Conservation (phyloP, 2,888 invertebrate genomes). For the Drosophila pullipes region DNA sequence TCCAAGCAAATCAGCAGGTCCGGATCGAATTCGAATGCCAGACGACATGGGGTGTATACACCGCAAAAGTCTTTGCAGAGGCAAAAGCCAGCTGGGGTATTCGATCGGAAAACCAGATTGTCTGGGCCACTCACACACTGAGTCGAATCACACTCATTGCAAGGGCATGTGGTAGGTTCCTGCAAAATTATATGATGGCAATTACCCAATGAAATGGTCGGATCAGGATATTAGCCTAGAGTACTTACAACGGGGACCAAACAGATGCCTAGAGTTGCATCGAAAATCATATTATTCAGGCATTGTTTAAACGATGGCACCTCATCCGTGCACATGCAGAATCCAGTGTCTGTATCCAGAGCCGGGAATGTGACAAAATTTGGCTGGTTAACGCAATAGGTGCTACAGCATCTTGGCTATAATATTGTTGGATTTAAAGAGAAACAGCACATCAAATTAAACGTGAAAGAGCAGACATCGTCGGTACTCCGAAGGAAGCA, state of each 20-base stretch:
- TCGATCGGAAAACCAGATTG: constrained; percentile 31
- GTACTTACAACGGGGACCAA: constrained; percentile 14
- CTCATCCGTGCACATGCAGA: constrained; percentile 63
- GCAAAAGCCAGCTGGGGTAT: constrained; percentile 64
- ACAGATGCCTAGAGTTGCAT: constrained; percentile 20
- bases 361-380: constrained; percentile 55
- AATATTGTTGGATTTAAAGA: neutral
- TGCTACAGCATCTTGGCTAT: constrained; percentile 68
- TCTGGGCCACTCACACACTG: constrained; percentile 12
- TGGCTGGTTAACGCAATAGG: constrained; percentile 46
- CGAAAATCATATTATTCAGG: constrained; percentile 32
- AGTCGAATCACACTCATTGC: constrained; percentile 44
- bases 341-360: constrained; percentile 48
- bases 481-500: neutral
- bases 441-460: neutral
- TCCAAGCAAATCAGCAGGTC: constrained; percentile 7
- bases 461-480: neutral
- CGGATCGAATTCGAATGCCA: constrained; percentile 43
- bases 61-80: constrained; percentile 55
- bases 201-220: neutral
- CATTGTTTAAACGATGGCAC: constrained; percentile 49
- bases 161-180: constrained; percentile 21
- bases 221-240: neutral
- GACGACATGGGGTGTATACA: constrained; percentile 42
- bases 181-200: neutral